phyloP scores from a whole-genome alignment of 2,113 vertebrate species.

The Cyanistes caeruleus region DNA sequence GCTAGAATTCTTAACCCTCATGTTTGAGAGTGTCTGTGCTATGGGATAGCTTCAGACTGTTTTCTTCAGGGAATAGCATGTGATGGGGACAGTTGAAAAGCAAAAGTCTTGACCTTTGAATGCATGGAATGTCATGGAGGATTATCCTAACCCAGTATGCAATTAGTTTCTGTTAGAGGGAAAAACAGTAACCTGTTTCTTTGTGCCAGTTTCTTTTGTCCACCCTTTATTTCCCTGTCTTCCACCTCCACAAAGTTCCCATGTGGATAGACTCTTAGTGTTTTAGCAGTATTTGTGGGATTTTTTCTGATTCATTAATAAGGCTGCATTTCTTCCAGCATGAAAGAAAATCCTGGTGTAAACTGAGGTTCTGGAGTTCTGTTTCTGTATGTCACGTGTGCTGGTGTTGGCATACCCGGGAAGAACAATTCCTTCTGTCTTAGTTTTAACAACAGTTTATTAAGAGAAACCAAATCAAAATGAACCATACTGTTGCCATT shows the following conservation, averaged over 20 bases:
- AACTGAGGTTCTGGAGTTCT: background rate
- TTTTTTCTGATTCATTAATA: background rate
- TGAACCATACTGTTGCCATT: background rate
- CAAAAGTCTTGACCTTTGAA: slow-evolving; percentile 21
- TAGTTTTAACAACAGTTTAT: background rate
- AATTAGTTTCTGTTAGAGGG: background rate
- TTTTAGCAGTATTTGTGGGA: background rate
- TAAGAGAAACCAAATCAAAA: background rate
- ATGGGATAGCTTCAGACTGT: background rate
- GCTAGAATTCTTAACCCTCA: background rate
- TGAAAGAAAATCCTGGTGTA: background rate
- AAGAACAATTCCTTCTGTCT: background rate
- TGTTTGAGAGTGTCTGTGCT: accelerated
- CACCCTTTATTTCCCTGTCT: background rate
- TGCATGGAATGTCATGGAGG: accelerated
- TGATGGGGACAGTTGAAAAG: background rate
- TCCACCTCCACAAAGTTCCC: background rate
- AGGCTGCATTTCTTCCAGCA: background rate
- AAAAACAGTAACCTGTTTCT: background rate
- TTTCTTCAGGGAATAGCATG: background rate
- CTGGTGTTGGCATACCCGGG: background rate
- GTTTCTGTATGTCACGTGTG: background rate
- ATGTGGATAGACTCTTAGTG: background rate
- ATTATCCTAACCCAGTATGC: background rate
- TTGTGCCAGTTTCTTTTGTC: background rate